Base-by-base conservation (phyloP, 2,797 vertebrate genomes). In the Malacoraja senta region DNA sequence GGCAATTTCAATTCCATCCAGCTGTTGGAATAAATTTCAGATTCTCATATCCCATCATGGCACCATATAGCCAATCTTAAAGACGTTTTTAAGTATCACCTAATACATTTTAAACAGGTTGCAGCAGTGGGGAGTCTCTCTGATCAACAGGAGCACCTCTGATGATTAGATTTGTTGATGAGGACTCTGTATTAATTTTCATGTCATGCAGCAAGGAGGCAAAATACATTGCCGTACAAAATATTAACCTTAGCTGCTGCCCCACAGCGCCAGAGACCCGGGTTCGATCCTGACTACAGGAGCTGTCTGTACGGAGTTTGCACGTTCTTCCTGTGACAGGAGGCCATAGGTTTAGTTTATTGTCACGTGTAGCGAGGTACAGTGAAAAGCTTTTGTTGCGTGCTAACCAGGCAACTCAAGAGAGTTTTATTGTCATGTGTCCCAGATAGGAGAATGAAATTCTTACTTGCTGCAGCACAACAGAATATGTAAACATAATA, bases 31-130 rank as follows among this genome's bases (percentile, higher is more conserved):
- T 84, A 61, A 2, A 84, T 84, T 61, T 26, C 53, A 84, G 81
- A 84, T 58, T 84, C 81, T 38, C 81, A 84, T 61, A 84, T 53
- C 81, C 81, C 44, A 84, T 84, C 58, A 84, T 53, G 38, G 29
- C 38, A 26, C 53, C 8, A 84, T 26, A 84, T 29, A 84, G 81
- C 53, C 81, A 84, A 53, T 84, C 17, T 84, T 26, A 61, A 84
- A 84, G 81, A 84, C 26, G 63, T 86, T 86, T 61, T 21, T 61
- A 24, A 1, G 38, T 13, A 13, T 44, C 32, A 84, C 44, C 38
- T 58, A 84, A 53, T 84, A 58, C 81, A 84, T 84, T 84, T 58
- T 53, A 84, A 84, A 44, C 24, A 26, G 81, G 38, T 44, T 84
- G 24, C 13, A 61, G 81, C 81, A 58, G 81, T 58, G 58, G 9